These are phyloP conservation scores for Falcunculus frontatus DNA, from an alignment of 2,113 vertebrate genomes.

Conservation along the genomic window DNA sequence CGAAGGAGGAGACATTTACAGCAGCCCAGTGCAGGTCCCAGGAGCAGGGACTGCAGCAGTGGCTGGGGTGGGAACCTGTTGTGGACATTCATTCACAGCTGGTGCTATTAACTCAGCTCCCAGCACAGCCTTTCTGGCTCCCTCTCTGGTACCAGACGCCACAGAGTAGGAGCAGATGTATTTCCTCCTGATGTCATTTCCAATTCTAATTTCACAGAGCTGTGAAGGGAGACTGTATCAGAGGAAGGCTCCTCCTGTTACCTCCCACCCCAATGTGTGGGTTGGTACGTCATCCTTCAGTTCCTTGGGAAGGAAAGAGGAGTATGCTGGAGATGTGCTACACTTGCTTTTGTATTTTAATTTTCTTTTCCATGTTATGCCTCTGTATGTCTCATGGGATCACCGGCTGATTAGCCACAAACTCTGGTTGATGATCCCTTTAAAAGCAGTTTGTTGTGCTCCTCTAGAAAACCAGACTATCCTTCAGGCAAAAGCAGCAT, in stretches of 20 bases:
- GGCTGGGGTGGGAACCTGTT: background rate
- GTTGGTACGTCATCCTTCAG: background rate
- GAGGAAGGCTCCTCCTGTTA: background rate
- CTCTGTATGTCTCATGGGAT: background rate
- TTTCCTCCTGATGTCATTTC: background rate
- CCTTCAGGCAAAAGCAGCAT: conserved; percentile 24
- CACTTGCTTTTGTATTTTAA: background rate
- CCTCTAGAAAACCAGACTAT: background rate
- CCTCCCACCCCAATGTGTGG: background rate
- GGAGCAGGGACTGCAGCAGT: background rate
- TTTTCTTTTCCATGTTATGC: background rate
- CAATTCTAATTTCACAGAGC: background rate
- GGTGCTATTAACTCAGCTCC: background rate
- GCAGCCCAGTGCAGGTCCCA: background rate
- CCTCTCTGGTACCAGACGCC: background rate
- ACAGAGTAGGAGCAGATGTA: background rate
- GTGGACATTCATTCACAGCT: background rate
- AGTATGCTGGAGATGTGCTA: background rate
- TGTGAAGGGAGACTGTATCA: background rate
- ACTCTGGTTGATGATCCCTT: conserved; percentile 6
- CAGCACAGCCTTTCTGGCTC: background rate
- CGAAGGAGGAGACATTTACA: rapidly evolving
- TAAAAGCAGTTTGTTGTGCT: conserved; percentile 12
- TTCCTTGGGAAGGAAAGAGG: background rate
- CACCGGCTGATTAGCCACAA: background rate